A percentile compares a stretch with the other conserved stretches of the same genome.
Evolutionary conservation across 2,113 vertebrate species (phyloP).

Genomic region (Corythoichthys intestinalis): DNA sequence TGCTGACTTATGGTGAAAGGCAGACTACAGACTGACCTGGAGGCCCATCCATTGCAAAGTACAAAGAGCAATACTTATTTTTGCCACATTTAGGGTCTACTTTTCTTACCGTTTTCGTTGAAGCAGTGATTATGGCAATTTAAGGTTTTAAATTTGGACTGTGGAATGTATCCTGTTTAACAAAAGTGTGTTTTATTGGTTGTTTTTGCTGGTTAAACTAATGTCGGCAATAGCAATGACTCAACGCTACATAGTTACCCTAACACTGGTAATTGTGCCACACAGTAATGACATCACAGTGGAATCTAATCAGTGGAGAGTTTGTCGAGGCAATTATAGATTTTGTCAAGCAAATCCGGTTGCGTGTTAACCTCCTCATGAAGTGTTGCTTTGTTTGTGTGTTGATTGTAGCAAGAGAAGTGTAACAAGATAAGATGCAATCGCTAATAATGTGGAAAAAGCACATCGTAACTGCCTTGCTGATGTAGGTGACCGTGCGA

Average conservation of each 20-base stretch:
- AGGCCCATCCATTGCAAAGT: no score
- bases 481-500: not conserved
- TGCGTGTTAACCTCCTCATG: not conserved
- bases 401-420: conserved; percentile 1
- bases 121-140: not conserved
- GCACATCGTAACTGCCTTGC: not conserved
- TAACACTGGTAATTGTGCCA: not conserved
- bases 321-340: conserved; percentile 5
- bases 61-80: no score
- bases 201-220: not conserved
- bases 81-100: not conserved
- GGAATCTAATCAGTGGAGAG: conserved; percentile 1
- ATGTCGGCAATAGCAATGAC: not conserved
- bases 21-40: no score
- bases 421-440: conserved; percentile 10
- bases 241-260: not conserved
- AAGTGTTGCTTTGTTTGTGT: conserved; percentile 4
- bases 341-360: conserved; percentile 11
- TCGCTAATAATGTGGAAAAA: conserved; percentile 10
- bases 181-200: not conserved
- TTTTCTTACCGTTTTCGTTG: not conserved
- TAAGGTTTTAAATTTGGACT: no score
- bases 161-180: not conserved
- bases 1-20: no score
- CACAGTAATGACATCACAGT: not conserved